phyloP scores from a whole-genome alignment of 2,888 invertebrate genomes.

The Reticulitermes lucifugus region DNA sequence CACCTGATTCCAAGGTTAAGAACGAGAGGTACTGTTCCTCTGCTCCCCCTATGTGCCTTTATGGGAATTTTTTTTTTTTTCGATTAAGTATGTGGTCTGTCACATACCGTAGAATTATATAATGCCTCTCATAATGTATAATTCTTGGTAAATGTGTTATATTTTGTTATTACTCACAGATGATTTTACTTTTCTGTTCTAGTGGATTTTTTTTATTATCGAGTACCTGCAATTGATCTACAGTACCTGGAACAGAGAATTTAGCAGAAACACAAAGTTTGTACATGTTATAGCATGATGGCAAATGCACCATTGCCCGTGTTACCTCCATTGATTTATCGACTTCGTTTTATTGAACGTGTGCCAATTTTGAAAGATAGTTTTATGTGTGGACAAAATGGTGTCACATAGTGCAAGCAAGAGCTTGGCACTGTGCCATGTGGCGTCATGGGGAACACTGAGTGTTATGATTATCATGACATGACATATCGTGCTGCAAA shows the following conservation, averaged over 20 bases:
- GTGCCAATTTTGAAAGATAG: slow-evolving; percentile 37
- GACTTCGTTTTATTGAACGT: slow-evolving; percentile 26
- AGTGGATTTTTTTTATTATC: slow-evolving; percentile 45
- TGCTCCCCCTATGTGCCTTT: too few species aligned
- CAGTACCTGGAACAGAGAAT: slow-evolving; percentile 51
- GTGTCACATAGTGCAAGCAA: slow-evolving; percentile 13
- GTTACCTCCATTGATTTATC: slow-evolving; percentile 27
- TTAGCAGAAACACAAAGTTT: slow-evolving; percentile 40
- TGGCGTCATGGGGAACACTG: not conserved
- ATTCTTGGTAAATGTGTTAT: not conserved
- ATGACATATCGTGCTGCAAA: slow-evolving; percentile 22
- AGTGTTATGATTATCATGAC: not conserved
- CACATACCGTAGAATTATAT: too few species aligned
- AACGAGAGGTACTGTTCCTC: too few species aligned
- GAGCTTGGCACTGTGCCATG: slow-evolving; percentile 17
- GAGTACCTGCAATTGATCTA: slow-evolving; percentile 51
- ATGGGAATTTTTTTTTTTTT: too few species aligned
- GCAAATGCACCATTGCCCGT: slow-evolving; percentile 31
- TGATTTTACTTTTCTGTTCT: slow-evolving; percentile 31
- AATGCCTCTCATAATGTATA: too few species aligned
- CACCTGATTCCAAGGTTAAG: too few species aligned
- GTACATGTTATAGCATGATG: slow-evolving; percentile 39
- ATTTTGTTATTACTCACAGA: not conserved
- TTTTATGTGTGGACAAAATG: slow-evolving; percentile 17
- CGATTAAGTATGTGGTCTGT: too few species aligned